Percentiles rank a stretch among this genome's conserved stretches.
Evolutionary conservation across 2,797 vertebrate species (phyloP).

Genomic region (Karalla daura): DNA sequence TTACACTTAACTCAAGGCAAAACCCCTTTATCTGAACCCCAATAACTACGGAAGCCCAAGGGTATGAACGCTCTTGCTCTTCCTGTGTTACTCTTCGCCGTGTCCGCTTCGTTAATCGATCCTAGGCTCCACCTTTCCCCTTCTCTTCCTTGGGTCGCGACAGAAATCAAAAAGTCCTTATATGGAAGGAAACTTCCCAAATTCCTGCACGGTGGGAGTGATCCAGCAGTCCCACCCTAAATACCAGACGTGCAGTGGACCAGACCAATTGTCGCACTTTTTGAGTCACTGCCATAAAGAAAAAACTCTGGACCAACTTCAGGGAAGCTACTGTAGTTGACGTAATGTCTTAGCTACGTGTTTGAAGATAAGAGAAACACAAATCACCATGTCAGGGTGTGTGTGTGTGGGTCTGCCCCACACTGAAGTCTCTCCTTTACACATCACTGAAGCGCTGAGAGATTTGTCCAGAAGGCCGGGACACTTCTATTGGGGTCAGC

Average conservation of each 20-base stretch:
- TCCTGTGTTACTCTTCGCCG: slow-evolving; percentile 31
- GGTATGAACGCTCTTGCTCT: background rate
- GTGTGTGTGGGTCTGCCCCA: background rate
- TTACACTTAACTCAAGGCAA: no score
- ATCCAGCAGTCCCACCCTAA: slow-evolving; percentile 67
- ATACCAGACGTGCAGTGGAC: slow-evolving; percentile 71
- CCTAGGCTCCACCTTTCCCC: slow-evolving; percentile 68
- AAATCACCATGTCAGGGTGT: background rate
- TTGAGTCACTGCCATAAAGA: slow-evolving; percentile 65
- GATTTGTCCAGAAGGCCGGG: no score
- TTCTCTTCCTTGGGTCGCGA: slow-evolving; percentile 62
- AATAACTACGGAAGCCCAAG: background rate
- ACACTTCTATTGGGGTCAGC: background rate
- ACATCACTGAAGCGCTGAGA: background rate
- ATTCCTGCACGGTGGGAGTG: slow-evolving; percentile 83
- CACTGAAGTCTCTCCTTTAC: background rate
- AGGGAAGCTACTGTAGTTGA: slow-evolving; percentile 69
- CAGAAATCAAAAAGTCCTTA: slow-evolving; percentile 87
- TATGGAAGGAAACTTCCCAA: slow-evolving; percentile 85
- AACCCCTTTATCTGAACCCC: no score
- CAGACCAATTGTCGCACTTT: slow-evolving; percentile 57
- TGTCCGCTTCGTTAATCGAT: slow-evolving; percentile 51
- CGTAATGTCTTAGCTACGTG: slow-evolving; percentile 57
- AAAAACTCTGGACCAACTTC: slow-evolving; percentile 25
- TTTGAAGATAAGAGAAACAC: slow-evolving; percentile 16